Percentiles rank a stretch among this genome's conserved stretches.
These are phyloP conservation scores for Melanotaenia trifasciata DNA, from an alignment of 2,797 vertebrate species.

Conservation along the genomic window DNA sequence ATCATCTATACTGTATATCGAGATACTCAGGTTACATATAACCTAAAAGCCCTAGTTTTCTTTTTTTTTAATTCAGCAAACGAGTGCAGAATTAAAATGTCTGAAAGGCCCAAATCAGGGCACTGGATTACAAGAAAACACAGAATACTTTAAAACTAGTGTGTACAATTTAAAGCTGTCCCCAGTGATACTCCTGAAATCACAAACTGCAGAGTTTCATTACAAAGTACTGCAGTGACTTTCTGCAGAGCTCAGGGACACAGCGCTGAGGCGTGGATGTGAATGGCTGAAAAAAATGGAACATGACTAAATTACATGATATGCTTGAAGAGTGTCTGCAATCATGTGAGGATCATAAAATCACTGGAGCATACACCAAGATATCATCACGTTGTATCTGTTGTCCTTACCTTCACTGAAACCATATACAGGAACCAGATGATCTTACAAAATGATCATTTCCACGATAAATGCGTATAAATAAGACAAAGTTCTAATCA, in stretches of 20 bases:
- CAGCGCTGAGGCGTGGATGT: conserved; percentile 45
- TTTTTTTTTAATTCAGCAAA: conserved; percentile 18
- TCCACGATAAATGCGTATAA: not conserved
- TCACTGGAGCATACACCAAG: not conserved
- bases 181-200: conserved; percentile 39
- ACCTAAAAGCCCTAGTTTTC: not conserved
- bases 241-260: conserved; percentile 72
- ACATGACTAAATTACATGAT: conserved; percentile 47
- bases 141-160: conserved; percentile 8
- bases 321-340: conserved; percentile 9
- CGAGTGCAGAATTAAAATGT: not conserved
- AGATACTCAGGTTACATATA: conserved; percentile 8
- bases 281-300: conserved; percentile 45
- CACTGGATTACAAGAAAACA: conserved; percentile 12
- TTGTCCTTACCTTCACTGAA: not conserved
- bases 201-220: conserved; percentile 65
- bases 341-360: conserved; percentile 8
- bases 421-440: not conserved
- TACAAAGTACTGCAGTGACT: conserved; percentile 69
- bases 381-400: not conserved
- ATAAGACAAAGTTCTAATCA: not conserved
- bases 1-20: not conserved
- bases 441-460: conserved; percentile 4
- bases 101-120: conserved; percentile 6
- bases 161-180: conserved; percentile 39